phyloP scores from a whole-genome alignment of 2,113 vertebrate genomes.

The Cynopterus brachyotis region DNA sequence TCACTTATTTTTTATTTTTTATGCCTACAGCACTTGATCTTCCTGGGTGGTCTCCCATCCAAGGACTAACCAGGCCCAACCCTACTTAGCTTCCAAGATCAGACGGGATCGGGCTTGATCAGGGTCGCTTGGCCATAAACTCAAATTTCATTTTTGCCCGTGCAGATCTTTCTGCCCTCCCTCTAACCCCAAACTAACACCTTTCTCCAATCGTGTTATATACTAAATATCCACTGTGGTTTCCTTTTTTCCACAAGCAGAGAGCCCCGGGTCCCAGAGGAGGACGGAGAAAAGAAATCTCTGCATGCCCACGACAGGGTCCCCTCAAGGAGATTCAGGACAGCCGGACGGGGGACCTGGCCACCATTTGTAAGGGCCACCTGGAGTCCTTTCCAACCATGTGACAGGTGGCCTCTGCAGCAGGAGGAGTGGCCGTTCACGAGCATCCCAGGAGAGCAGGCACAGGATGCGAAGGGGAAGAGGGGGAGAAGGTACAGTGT shows the following conservation, averaged over 20 bases:
- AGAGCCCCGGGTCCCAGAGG: not conserved
- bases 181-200: not conserved
- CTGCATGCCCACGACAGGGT: rapidly evolving
- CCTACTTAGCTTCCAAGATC: no score
- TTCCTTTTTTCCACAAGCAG: not conserved
- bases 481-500: not conserved
- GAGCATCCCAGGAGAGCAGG: not conserved
- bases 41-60: no score
- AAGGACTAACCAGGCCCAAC: no score
- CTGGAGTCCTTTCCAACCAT: not conserved
- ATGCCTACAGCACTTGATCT: no score
- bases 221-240: rapidly evolving
- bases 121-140: no score
- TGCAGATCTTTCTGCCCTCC: not conserved
- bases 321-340: not conserved
- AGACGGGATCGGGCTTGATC: no score
- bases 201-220: not conserved
- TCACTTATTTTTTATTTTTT: no score
- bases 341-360: not conserved
- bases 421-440: no score
- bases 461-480: not conserved
- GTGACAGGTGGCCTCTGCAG: no score
- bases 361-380: not conserved
- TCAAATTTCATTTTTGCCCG: not conserved
- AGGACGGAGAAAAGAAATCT: no score